Conservation (phyloP, 2,797 vertebrate species). For the Erpetoichthys calabaricus region DNA sequence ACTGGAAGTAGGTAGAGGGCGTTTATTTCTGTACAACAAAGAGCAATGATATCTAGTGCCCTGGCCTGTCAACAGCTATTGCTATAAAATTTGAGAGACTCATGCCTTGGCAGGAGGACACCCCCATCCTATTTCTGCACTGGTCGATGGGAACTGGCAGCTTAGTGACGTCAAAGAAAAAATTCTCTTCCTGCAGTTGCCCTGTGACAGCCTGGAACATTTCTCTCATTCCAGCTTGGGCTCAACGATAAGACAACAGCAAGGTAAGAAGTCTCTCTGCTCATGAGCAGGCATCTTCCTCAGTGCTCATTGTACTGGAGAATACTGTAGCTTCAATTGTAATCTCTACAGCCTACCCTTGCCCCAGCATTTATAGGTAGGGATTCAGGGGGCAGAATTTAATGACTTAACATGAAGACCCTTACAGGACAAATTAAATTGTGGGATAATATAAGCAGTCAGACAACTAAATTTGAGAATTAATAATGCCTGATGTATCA, state of each 20-base stretch:
- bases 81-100: constrained; percentile 13
- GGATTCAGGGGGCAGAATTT: too few relatives aligned
- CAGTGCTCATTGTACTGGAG: neutral
- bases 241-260: constrained; percentile 36
- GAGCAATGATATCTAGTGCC: constrained; percentile 18
- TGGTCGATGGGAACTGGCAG: constrained; percentile 25
- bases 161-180: constrained; percentile 34
- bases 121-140: constrained; percentile 8
- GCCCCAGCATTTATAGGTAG: too few relatives aligned
- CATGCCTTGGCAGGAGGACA: neutral
- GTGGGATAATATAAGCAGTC: too few relatives aligned
- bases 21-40: constrained; percentile 16
- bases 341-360: too few relatives aligned
- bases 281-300: neutral
- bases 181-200: constrained; percentile 21
- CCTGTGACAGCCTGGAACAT: constrained; percentile 42
- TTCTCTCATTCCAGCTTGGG: constrained; percentile 48
- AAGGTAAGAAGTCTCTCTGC: constrained; percentile 28
- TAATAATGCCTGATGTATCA: too few relatives aligned
- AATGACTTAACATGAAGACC: neutral
- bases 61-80: constrained; percentile 16
- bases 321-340: too few relatives aligned
- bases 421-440: neutral
- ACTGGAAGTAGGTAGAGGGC: constrained; percentile 2
- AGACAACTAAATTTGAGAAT: too few relatives aligned